Base-by-base conservation (phyloP, 1,140 invertebrate genomes). In the Brachionus rubens region DNA sequence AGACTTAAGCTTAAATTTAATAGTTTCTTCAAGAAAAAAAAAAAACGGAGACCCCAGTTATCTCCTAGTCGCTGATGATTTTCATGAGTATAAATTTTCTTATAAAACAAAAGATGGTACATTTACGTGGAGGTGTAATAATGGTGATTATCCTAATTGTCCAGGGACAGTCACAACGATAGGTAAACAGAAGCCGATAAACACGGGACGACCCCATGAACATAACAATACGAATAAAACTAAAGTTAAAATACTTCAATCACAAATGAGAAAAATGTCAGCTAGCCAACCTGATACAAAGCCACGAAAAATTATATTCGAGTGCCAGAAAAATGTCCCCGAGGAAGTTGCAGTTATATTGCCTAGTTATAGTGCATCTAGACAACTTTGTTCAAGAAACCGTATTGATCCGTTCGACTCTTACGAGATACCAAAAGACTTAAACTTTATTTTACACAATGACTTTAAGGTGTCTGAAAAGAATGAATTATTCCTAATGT, bases 1-100 rank as follows among this genome's bases (percentile, higher is more conserved):
- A 54, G 26, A 54, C 26, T 54, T 54, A 54, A 54, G 50, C 50
- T 54, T 54, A 26, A 54, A 54, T 14, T 24, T 54, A 54, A 54
- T 54, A 24, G 26, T 26, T 26, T 54, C 50, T 24, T 54, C 50
- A 54, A 26, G 50, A 54, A 54, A 54, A 54, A 54, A 54, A 24
- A 54, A 54, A 26, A 54, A 54, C 50, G 50, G 50, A 24, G 24
- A 54, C 21, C 10, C 21, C 12, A 54, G 50, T 26, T 54, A 54
- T 26, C 24, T 54, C 16, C 26, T 24, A 54, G 26, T 54, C 21
- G 50, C 21, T 54, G 50, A 54, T 54, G 24, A 54, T 26, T 54
- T 54, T 54, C 26, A 54, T 24, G 50, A 54, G 26, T 54, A 54
- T 54, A 54, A 54, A 54, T 16, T 54, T 24, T 19, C 50, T 54